phyloP scores from a whole-genome alignment of 2,113 vertebrate genomes.

The Pseudopodoces humilis region DNA sequence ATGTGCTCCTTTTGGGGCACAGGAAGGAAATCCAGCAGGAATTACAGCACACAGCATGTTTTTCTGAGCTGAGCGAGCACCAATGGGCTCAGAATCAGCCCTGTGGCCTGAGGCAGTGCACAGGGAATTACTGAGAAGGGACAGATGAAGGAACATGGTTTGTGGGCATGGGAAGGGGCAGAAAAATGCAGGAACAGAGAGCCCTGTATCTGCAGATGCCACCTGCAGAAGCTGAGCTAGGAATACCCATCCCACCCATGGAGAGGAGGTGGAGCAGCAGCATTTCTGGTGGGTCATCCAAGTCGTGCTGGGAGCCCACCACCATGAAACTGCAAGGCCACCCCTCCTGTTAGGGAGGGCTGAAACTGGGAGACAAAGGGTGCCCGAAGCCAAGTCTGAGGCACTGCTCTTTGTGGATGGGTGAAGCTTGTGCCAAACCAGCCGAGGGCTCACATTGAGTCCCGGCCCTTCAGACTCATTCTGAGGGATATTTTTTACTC shows the following conservation, averaged over 20 bases:
- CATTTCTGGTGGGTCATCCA: not conserved
- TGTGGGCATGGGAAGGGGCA: not conserved
- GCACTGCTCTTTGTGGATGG: not conserved
- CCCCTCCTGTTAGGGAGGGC: not conserved
- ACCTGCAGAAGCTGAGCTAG: not conserved
- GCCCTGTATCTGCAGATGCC: not conserved
- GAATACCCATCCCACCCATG: not conserved
- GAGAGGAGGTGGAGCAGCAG: not conserved
- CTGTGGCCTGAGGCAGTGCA: accelerated
- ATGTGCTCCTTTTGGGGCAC: not conserved
- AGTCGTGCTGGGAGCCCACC: not conserved
- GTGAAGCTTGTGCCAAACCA: accelerated
- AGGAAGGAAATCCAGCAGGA: not conserved
- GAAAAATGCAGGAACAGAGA: not conserved
- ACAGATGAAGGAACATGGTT: accelerated
- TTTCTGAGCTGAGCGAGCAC: not conserved
- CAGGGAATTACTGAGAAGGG: not conserved
- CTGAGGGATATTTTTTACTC: not conserved
- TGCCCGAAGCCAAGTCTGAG: not conserved
- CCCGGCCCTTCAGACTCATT: not conserved
- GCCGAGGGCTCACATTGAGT: not conserved
- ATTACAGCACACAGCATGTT: not conserved
- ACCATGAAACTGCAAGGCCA: not conserved
- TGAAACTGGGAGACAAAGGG: not conserved
- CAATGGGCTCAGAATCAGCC: not conserved